These are phyloP conservation scores for Platysteira castanea DNA, from an alignment of 2,113 vertebrate genomes.

Conservation along the genomic window DNA sequence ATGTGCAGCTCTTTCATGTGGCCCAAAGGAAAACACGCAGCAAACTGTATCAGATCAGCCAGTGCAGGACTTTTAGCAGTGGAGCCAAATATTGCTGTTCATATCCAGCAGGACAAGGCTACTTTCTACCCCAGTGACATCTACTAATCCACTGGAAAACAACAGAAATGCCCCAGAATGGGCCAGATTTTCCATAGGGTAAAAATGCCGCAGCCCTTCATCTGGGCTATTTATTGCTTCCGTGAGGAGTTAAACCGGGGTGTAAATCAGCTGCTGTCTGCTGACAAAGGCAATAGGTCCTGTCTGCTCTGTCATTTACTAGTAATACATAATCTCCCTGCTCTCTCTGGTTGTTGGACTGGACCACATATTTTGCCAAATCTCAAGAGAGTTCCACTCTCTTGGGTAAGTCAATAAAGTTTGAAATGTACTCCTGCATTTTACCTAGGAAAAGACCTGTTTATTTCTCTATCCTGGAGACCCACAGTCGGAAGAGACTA, in stretches of 20 bases:
- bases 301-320: not conserved
- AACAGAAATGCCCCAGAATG: not conserved
- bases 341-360: not conserved
- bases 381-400: not conserved
- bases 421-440: not conserved
- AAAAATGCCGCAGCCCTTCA: not conserved
- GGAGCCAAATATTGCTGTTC: not conserved
- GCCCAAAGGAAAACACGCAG: not conserved
- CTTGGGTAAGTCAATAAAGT: not conserved
- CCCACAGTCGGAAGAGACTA: not conserved
- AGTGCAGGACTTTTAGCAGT: not conserved
- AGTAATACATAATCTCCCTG: not conserved
- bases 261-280: slow-evolving; percentile 14
- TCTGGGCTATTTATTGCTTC: not conserved
- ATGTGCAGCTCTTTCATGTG: not conserved
- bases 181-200: not conserved
- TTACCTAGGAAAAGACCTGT: not conserved
- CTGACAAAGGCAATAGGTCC: slow-evolving; percentile 21
- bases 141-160: not conserved
- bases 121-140: not conserved
- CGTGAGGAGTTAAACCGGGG: not conserved
- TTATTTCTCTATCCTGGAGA: not conserved
- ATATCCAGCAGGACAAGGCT: not conserved
- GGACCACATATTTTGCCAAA: not conserved
- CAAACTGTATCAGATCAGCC: not conserved